A percentile compares a stretch with the other conserved stretches of the same genome.
These are phyloP conservation scores for Bufotes viridis DNA, from an alignment of 2,797 vertebrate genomes.

Conservation along the genomic window DNA sequence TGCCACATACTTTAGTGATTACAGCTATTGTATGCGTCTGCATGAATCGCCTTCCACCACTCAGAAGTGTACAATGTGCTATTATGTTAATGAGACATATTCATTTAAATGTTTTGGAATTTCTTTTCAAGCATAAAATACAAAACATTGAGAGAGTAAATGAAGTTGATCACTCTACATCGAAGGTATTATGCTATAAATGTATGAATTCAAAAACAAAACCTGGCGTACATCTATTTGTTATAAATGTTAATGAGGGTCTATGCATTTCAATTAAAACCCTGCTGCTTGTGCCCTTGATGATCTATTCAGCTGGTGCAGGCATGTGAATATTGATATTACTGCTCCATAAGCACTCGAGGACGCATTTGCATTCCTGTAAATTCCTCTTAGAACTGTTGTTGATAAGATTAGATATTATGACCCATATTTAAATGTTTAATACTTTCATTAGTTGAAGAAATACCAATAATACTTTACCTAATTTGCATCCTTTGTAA, in stretches of 20 bases:
- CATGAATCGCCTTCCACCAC: too few species aligned
- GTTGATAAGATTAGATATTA: neutral
- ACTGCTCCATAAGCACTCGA: neutral
- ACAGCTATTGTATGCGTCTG: too few species aligned
- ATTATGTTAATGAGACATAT: too few species aligned
- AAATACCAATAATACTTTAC: neutral
- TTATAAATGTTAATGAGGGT: constrained; percentile 40
- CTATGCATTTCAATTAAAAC: constrained; percentile 40
- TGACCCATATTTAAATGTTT: neutral
- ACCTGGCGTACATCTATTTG: neutral
- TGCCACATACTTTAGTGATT: too few species aligned
- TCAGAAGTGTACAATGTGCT: too few species aligned
- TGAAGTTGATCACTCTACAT: neutral
- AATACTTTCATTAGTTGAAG: neutral
- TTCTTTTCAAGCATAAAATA: neutral
- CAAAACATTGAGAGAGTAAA: neutral
- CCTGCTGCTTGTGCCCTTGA: constrained; percentile 21
- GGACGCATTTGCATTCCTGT: constrained; percentile 2
- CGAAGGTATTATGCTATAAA: constrained; percentile 9
- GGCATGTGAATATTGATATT: constrained; percentile 29
- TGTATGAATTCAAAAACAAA: constrained; percentile 5
- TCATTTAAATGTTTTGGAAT: neutral
- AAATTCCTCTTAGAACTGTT: neutral
- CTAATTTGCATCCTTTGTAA: neutral
- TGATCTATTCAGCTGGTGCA: constrained; percentile 28